Evolutionary conservation across 2,797 vertebrate species (phyloP).

Genomic region (Sebastes taczanowskii): DNA sequence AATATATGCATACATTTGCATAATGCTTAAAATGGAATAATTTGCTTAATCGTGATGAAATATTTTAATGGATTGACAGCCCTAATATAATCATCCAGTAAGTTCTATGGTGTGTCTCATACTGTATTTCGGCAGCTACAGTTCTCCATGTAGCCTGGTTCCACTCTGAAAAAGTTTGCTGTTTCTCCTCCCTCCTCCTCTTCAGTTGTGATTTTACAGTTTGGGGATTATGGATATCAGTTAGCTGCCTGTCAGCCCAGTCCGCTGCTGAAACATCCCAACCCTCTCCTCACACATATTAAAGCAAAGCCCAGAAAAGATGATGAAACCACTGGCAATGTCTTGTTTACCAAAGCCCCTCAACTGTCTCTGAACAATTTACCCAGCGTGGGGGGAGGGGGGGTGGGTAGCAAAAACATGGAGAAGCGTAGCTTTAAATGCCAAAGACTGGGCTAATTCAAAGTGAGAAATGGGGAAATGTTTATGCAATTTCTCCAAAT

Average conservation of each 20-base stretch:
- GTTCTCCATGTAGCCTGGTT: not conserved
- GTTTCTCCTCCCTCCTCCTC: not conserved
- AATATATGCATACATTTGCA: no score
- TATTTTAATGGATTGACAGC: no score
- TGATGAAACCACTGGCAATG: slow-evolving; percentile 76
- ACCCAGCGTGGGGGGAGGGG: not conserved
- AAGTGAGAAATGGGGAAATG: not conserved
- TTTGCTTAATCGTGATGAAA: no score
- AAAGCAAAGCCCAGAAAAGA: slow-evolving; percentile 25
- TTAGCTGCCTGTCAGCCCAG: slow-evolving; percentile 33
- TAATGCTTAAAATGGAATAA: no score
- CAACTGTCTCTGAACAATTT: slow-evolving; percentile 40
- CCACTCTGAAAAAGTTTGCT: not conserved
- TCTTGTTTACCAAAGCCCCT: slow-evolving; percentile 56
- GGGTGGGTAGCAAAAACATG: not conserved
- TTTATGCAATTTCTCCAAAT: not conserved
- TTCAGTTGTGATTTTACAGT: slow-evolving; percentile 18
- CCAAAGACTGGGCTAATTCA: slow-evolving; percentile 20
- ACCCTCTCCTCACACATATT: slow-evolving; percentile 17
- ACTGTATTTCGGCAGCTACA: not conserved
- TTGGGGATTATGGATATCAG: slow-evolving; percentile 32
- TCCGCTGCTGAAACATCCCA: slow-evolving; percentile 18
- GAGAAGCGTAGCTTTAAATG: not conserved
- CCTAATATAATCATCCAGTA: not conserved
- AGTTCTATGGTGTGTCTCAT: not conserved